Evolutionary conservation across 2,888 invertebrate genomes (phyloP).

Genomic region (Lamellibrachia satsuma): DNA sequence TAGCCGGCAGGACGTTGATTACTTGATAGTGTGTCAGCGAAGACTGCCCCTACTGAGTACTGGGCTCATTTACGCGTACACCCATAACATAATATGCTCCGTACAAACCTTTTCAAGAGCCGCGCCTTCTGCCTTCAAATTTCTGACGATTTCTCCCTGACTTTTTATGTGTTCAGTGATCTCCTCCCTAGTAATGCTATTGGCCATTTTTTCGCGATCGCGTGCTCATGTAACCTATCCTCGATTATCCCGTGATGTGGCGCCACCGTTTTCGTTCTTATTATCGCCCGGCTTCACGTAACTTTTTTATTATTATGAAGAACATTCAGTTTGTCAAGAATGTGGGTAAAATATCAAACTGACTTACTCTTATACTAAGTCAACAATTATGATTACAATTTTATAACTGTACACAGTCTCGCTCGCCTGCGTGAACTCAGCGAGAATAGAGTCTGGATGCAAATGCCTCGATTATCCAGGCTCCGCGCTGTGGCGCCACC

Average conservation of each 20-base stretch:
- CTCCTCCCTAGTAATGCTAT: not conserved
- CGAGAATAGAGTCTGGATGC: no score
- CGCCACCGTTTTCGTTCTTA: not conserved
- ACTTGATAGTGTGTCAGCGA: not conserved
- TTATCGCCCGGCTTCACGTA: not conserved
- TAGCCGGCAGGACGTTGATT: not conserved
- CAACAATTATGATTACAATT: not conserved
- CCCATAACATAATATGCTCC: not conserved
- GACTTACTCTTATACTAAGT: not conserved
- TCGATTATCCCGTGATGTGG: not conserved
- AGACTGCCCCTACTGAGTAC: not conserved
- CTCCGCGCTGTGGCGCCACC: no score
- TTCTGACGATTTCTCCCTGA: conserved; percentile 84
- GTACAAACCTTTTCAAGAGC: conserved; percentile 76
- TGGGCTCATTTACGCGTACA: not conserved
- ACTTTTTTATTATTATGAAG: not conserved
- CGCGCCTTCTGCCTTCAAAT: conserved; percentile 83
- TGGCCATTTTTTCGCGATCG: conserved; percentile 2
- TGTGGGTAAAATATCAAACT: not conserved
- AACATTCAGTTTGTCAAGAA: not conserved
- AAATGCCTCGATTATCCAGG: no score
- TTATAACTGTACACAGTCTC: no score
- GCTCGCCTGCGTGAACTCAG: no score
- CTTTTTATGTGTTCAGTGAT: conserved; percentile 71
- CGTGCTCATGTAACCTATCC: not conserved